Evolutionary conservation across 2,113 vertebrate genomes (phyloP).

Genomic region (Chionis minor): DNA sequence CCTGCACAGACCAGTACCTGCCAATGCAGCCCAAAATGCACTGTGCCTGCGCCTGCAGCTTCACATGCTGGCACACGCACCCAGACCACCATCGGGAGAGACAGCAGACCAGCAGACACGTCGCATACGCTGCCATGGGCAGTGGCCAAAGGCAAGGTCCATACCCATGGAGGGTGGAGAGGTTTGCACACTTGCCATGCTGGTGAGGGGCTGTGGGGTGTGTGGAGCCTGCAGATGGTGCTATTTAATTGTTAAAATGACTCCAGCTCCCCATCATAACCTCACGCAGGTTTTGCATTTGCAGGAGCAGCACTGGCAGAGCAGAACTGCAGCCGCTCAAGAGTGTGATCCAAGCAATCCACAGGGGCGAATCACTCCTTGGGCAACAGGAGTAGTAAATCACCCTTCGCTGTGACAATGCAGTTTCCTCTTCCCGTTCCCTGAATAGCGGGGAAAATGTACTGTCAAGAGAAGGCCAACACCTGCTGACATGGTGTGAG

Average conservation of each 20-base stretch:
- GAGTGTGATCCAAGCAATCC: accelerated
- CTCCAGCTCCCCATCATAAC: neutral
- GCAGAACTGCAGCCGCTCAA: neutral
- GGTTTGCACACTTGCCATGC: accelerated
- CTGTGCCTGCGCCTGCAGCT: neutral
- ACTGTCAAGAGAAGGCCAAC: neutral
- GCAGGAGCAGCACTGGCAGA: neutral
- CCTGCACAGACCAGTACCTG: neutral
- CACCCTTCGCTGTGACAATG: accelerated
- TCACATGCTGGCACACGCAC: accelerated
- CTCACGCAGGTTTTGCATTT: accelerated
- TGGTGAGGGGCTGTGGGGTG: accelerated
- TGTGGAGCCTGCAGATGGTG: slow-evolving; percentile 11
- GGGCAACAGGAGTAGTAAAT: neutral
- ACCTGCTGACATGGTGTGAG: neutral
- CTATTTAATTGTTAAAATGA: slow-evolving; percentile 21
- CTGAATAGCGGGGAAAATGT: no score
- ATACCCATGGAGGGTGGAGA: accelerated
- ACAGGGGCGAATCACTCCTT: accelerated
- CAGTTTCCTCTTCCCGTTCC: neutral
- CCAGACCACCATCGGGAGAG: accelerated
- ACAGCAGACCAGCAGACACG: accelerated
- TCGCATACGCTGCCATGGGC: accelerated
- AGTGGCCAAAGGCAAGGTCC: no score
- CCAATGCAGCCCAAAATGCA: accelerated